Evolutionary conservation across 2,888 invertebrate species (phyloP).

Genomic region (Leptarthrus brevirostris): DNA sequence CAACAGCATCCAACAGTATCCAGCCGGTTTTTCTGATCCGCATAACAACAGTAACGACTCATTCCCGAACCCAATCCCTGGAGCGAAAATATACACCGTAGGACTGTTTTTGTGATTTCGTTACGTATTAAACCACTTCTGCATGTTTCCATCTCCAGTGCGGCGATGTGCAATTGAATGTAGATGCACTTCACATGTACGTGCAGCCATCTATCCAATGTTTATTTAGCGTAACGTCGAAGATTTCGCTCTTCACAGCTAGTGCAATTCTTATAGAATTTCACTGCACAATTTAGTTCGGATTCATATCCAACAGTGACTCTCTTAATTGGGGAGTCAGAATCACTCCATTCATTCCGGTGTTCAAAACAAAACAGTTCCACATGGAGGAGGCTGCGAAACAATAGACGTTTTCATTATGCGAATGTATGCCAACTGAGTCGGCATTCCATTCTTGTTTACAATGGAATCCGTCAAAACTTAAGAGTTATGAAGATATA

Average conservation of each 20-base stretch:
- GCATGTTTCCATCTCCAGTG: background rate
- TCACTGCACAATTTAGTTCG: background rate
- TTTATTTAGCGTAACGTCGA: constrained; percentile 1
- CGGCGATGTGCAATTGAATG: constrained; percentile 5
- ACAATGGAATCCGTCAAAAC: too few relatives aligned
- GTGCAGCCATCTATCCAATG: background rate
- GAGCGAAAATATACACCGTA: background rate
- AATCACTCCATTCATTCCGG: constrained; percentile 20
- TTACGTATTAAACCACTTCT: constrained; percentile 17
- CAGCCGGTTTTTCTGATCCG: constrained; percentile 10
- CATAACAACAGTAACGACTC: constrained; percentile 24
- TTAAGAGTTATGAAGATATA: too few relatives aligned
- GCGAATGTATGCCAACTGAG: background rate
- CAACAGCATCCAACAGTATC: background rate
- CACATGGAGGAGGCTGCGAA: background rate
- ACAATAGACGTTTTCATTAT: background rate
- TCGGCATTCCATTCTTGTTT: too few relatives aligned
- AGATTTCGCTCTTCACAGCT: background rate
- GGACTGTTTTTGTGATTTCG: constrained; percentile 11
- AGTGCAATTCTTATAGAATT: background rate
- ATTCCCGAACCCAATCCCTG: constrained; percentile 6
- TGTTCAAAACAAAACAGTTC: too few relatives aligned
- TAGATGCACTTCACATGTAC: constrained; percentile 10
- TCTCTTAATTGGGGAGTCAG: constrained; percentile 5
- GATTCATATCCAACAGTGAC: too few relatives aligned